phyloP scores from a whole-genome alignment of 1,140 invertebrate species.

The Sarcophaga bullata region DNA sequence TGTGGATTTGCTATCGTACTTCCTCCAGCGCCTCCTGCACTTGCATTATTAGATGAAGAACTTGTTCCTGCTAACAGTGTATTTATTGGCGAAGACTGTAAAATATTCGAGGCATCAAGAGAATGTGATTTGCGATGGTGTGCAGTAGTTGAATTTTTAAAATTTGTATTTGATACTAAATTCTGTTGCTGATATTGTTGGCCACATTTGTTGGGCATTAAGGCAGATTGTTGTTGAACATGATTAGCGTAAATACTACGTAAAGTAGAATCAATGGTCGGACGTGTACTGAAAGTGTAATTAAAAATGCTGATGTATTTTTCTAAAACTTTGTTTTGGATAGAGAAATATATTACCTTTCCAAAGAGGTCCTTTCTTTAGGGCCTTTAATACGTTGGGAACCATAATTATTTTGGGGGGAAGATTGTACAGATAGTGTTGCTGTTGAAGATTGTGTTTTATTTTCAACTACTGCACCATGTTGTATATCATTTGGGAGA shows the following conservation, averaged over 20 bases:
- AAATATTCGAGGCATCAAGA: slow-evolving; percentile 73
- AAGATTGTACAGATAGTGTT: slow-evolving; percentile 28
- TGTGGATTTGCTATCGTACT: slow-evolving; percentile 29
- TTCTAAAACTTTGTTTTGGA: not conserved
- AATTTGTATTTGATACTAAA: not conserved
- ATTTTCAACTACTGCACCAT: not conserved
- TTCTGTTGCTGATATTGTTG: slow-evolving; percentile 46
- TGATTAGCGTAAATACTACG: slow-evolving; percentile 49
- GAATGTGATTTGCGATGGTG: slow-evolving; percentile 84
- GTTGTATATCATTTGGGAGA: slow-evolving; percentile 63
- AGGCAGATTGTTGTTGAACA: slow-evolving; percentile 38
- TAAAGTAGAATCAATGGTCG: slow-evolving; percentile 60
- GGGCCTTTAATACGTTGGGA: slow-evolving; percentile 60
- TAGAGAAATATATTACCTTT: slow-evolving; percentile 37
- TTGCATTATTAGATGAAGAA: slow-evolving; percentile 44
- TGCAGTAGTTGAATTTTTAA: slow-evolving; percentile 45
- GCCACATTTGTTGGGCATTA: slow-evolving; percentile 39
- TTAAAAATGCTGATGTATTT: not conserved
- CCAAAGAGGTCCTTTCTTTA: slow-evolving; percentile 59
- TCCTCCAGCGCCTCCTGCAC: slow-evolving; percentile 38
- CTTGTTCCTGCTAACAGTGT: not conserved
- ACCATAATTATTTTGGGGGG: slow-evolving; percentile 48
- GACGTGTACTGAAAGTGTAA: slow-evolving; percentile 49
- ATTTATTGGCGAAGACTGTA: slow-evolving; percentile 43
- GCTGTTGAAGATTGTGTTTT: slow-evolving; percentile 11